Base-by-base conservation (phyloP, 2,888 invertebrate species). In the Lathronympha strigana region DNA sequence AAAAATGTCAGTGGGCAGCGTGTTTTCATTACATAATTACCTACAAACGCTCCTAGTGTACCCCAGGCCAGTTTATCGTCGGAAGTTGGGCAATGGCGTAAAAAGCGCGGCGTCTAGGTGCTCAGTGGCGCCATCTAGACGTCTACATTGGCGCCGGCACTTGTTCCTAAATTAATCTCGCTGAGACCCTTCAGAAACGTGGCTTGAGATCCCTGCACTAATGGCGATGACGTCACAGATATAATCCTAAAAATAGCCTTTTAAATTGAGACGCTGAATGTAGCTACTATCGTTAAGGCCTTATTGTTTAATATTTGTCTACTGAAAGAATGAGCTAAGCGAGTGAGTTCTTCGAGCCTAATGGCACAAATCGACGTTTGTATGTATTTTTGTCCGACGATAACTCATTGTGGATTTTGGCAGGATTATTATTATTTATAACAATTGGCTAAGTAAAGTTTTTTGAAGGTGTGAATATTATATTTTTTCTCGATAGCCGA, bases 61-160 rank as follows among this genome's bases (percentile, higher is more conserved):
- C 71, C 69, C 69, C 66, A 67, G 70, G 71, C 69, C 73, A 71
- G 78, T 81, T 78, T 80, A 82, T 80, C 79, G 79, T 79, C 76
- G 82, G 80, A 86, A 84, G 82, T 83, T 83, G 75, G 79, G 74
- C 73, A 71, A 71, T 76, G 75, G 75, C 77, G 81, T 80, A 83
- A 83, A 85, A 83, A 80, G 81, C 73, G 73, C 78, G 76, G 79
- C 81, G 80, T 68, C 74, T 77, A 78, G 84, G 83, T 83, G 80
- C 83, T 84, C 84, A 79, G 79, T 75, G 80, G 81, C 87, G 87
- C 86, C 87, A 90, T 90, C 84, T 90, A 91, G 91, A 91, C 91
- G 91, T 91, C 91, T 91, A 90, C 85, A 91, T 90, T 84, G 89
- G 82, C 85, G 80, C 81, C 79, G 74, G 68, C 72, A 70, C 78